Evolutionary conservation across 1,140 invertebrate species (phyloP).

Genomic region (Choristoneura fumiferana): DNA sequence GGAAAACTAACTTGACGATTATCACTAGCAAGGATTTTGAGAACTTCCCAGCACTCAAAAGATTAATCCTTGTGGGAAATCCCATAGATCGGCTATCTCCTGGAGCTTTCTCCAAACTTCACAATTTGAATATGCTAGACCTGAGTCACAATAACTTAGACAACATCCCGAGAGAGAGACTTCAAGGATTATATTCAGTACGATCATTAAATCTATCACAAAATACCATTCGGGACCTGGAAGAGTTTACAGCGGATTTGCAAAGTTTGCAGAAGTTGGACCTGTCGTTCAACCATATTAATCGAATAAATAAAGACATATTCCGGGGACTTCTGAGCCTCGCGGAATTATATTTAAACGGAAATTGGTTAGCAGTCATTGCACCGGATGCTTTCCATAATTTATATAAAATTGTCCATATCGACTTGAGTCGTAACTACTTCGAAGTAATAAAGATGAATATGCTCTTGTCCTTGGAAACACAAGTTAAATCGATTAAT

Average conservation of each 20-base stretch:
- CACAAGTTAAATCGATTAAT: conserved; percentile 86
- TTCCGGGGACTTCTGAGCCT: conserved; percentile 87
- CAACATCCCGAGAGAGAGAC: conserved; percentile 89
- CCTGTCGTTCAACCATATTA: conserved; percentile 90
- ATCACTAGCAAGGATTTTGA: conserved; percentile 93
- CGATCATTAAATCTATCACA: conserved; percentile 89
- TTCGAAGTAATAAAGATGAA: conserved; percentile 89
- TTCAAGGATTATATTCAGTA: conserved; percentile 87
- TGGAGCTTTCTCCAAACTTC: conserved; percentile 88
- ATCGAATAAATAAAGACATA: conserved; percentile 85
- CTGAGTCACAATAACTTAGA: conserved; percentile 91
- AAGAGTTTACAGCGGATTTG: conserved; percentile 90
- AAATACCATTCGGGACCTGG: conserved; percentile 89
- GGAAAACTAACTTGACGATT: conserved; percentile 89
- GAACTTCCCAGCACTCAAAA: conserved; percentile 88
- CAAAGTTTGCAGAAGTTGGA: conserved; percentile 88
- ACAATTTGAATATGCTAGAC: conserved; percentile 88
- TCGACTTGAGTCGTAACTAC: conserved; percentile 92
- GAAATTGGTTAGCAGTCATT: conserved; percentile 89
- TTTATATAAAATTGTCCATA: conserved; percentile 87
- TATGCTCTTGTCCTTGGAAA: conserved; percentile 87
- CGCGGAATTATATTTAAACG: conserved; percentile 87
- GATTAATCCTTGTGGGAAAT: conserved; percentile 87
- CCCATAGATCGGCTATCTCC: conserved; percentile 90
- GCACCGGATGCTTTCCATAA: conserved; percentile 88